These are phyloP conservation scores for Aythya baeri DNA, from an alignment of 2,113 vertebrate species.

Conservation along the genomic window DNA sequence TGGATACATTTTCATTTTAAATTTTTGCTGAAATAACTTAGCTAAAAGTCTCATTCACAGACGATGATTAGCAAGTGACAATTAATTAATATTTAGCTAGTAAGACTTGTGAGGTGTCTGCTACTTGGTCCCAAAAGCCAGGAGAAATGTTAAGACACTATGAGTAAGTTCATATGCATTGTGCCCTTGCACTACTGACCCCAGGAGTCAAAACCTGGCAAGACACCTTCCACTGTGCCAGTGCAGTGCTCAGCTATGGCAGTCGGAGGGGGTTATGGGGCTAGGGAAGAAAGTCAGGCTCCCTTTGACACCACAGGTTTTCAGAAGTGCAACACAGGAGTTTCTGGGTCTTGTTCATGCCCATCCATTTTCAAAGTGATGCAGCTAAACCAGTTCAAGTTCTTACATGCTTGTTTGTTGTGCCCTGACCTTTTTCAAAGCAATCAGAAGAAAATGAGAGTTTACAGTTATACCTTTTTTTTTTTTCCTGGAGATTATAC, in stretches of 20 bases:
- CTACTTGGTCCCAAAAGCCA: background rate
- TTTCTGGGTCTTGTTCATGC: background rate
- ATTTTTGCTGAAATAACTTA: background rate
- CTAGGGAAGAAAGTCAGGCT: background rate
- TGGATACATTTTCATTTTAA: background rate
- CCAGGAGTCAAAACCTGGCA: background rate
- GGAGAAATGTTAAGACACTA: background rate
- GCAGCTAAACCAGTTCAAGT: background rate
- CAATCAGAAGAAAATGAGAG: background rate
- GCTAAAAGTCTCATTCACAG: background rate
- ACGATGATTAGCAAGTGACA: background rate
- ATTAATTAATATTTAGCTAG: background rate
- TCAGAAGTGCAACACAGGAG: background rate
- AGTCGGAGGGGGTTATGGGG: background rate
- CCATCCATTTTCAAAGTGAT: background rate
- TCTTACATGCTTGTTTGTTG: rapidly evolving
- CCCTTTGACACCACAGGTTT: background rate
- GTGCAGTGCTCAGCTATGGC: background rate
- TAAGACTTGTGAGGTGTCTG: background rate
- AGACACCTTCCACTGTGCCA: rapidly evolving
- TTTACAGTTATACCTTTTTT: background rate
- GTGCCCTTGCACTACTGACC: background rate
- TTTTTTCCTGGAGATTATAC: background rate
- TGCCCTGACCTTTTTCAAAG: background rate
- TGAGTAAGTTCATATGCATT: background rate